Evolutionary conservation across 2,888 invertebrate species (phyloP).

Genomic region (Ophion ventricosus): DNA sequence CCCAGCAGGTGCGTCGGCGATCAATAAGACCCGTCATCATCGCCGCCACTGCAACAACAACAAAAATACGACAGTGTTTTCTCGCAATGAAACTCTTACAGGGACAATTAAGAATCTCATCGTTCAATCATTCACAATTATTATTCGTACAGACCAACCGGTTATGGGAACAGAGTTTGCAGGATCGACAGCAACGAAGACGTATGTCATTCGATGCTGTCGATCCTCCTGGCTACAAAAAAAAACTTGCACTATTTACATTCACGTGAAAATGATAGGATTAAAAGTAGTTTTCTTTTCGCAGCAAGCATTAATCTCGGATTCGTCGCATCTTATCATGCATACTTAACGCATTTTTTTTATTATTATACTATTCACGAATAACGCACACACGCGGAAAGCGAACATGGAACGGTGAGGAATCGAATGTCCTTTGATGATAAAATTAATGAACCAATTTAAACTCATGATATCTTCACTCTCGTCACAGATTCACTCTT

Average conservation of each 20-base stretch:
- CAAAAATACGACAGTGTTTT: neutral
- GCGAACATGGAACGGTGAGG: slow-evolving; percentile 61
- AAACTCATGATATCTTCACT: neutral
- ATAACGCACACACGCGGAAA: slow-evolving; percentile 50
- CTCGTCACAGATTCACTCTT: slow-evolving; percentile 89
- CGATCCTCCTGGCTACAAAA: slow-evolving; percentile 26
- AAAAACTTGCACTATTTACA: neutral
- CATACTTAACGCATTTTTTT: slow-evolving; percentile 20
- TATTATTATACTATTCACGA: slow-evolving; percentile 18
- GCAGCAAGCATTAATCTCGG: slow-evolving; percentile 26
- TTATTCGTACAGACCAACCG: neutral
- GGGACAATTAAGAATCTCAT: slow-evolving; percentile 40
- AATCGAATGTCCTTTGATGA: neutral
- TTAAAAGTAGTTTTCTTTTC: slow-evolving; percentile 44
- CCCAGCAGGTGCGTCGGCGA: slow-evolving; percentile 85
- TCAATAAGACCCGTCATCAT: slow-evolving; percentile 40
- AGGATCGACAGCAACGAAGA: slow-evolving; percentile 52
- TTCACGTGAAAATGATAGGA: neutral
- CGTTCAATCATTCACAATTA: neutral
- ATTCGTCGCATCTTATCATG: neutral
- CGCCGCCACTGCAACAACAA: slow-evolving; percentile 12
- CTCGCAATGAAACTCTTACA: slow-evolving; percentile 15
- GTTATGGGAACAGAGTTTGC: neutral
- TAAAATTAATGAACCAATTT: neutral
- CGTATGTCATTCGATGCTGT: slow-evolving; percentile 19